phyloP scores from a whole-genome alignment of 2,797 vertebrate genomes.

The Acanthis flammea region DNA sequence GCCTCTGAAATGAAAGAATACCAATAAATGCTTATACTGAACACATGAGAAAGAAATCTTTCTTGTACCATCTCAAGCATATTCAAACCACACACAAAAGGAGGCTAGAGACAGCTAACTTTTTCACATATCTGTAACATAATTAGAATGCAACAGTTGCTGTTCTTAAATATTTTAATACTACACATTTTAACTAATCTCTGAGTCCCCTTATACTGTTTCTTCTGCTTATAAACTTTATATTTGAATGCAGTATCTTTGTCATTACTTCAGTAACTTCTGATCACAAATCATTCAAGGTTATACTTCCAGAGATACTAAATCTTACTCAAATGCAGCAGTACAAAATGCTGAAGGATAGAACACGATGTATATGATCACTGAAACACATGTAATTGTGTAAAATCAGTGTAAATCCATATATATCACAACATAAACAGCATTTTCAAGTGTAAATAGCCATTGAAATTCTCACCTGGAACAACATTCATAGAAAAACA shows the following conservation, averaged over 20 bases:
- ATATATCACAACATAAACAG: neutral
- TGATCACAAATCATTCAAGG: neutral
- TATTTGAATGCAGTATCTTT: neutral
- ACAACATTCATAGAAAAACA: neutral
- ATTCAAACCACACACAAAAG: neutral
- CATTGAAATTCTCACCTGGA: neutral
- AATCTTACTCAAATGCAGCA: neutral
- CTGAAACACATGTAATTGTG: neutral
- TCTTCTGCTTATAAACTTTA: neutral
- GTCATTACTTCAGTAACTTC: neutral
- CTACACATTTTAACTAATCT: neutral
- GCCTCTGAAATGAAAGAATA: slow-evolving; percentile 80
- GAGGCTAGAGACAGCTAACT: neutral
- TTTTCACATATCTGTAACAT: neutral
- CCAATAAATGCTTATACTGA: neutral
- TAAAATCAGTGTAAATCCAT: neutral
- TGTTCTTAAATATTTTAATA: neutral
- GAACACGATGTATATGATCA: neutral
- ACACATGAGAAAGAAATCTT: neutral
- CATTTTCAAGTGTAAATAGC: neutral
- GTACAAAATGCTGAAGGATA: neutral
- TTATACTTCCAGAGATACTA: neutral
- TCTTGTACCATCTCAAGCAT: neutral
- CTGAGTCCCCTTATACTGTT: neutral
- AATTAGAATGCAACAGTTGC: neutral